A percentile compares a stretch with the other conserved stretches of the same genome.
These are phyloP conservation scores for Hydrocynus forskahlii DNA, from an alignment of 2,797 vertebrate genomes.

Conservation along the genomic window DNA sequence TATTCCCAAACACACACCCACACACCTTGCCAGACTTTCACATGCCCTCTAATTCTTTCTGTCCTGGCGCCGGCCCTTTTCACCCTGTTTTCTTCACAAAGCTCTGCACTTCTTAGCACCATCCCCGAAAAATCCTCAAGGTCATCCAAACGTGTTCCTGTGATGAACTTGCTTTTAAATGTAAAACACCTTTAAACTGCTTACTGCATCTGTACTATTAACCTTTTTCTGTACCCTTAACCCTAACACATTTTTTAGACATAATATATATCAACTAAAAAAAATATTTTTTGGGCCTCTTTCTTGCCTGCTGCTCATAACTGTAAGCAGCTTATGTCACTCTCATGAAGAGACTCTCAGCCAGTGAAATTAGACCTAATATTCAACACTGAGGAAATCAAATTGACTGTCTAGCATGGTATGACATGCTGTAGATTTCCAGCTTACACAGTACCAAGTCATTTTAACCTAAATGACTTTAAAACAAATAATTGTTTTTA, in stretches of 20 bases:
- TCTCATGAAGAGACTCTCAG: constrained; percentile 39
- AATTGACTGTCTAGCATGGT: constrained; percentile 12
- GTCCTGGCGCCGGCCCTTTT: too few species aligned
- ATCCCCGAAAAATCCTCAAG: constrained; percentile 10
- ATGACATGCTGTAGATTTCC: constrained; percentile 16
- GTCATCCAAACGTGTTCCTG: constrained; percentile 15
- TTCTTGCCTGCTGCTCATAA: constrained; percentile 3
- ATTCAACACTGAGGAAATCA: constrained; percentile 31
- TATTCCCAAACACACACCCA: too few species aligned
- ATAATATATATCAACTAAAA: background rate
- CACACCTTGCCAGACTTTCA: too few species aligned
- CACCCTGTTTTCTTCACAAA: background rate
- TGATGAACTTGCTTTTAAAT: background rate
- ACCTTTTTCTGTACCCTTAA: background rate
- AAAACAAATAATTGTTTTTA: background rate
- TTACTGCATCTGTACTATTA: background rate
- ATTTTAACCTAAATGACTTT: background rate
- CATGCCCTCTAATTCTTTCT: too few species aligned
- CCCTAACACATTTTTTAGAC: constrained; percentile 6
- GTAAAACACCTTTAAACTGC: background rate
- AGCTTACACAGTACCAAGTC: constrained; percentile 23
- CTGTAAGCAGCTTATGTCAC: constrained; percentile 53
- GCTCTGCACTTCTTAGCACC: background rate
- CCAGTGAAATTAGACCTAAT: constrained; percentile 43
- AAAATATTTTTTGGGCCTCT: background rate